Conservation (phyloP, 2,888 invertebrate genomes). For the Meiosimyza decipiens region DNA sequence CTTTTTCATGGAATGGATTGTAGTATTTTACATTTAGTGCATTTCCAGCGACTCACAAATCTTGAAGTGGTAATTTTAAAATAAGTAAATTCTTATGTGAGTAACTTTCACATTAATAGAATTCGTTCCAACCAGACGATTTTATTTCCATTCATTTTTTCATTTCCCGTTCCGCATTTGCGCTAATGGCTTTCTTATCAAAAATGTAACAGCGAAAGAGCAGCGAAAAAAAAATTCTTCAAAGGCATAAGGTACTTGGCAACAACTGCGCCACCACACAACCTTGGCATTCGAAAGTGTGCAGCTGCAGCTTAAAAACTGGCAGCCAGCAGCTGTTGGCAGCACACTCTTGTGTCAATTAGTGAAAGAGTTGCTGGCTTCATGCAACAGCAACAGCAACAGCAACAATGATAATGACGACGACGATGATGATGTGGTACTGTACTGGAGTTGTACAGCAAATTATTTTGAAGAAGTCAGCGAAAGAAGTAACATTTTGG, state of each 20-base stretch:
- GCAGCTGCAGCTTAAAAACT: neutral
- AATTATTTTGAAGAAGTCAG: neutral
- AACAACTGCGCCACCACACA: neutral
- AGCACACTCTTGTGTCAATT: conserved; percentile 28
- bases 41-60: no score
- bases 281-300: conserved; percentile 26
- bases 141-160: no score
- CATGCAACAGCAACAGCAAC: neutral
- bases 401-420: neutral
- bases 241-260: neutral
- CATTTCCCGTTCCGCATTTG: no score
- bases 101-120: no score
- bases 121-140: no score
- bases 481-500: neutral
- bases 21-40: no score
- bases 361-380: conserved; percentile 15
- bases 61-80: no score
- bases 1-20: no score
- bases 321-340: neutral
- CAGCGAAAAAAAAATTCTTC: neutral
- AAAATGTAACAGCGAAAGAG: neutral
- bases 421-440: neutral
- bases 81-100: no score
- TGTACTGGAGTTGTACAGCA: neutral
- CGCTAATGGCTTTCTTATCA: conserved; percentile 25